Evolutionary conservation across 37 sponge, comb jelly and placozoan species (phyloP), one percentile per base, ranked within the genome.

Genomic region (Hormiphora californensis): DNA sequence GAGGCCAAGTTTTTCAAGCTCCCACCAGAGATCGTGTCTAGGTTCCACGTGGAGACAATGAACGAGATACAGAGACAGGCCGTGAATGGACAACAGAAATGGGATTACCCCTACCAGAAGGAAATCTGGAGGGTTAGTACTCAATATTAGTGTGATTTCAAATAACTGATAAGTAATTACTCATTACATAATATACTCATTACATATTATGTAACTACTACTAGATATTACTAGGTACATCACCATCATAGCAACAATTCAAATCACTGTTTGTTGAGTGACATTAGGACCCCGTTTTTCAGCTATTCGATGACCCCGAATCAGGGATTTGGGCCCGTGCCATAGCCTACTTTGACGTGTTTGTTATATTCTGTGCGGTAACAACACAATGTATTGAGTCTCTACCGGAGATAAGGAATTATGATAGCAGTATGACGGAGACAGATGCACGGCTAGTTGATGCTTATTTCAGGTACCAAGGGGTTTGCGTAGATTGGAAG

Each of bases 1-100:
- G 81, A 73, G 81, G 28, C 43, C 46, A 33, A 30, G 3, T 73
- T 73, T 46, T 73, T 73, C 22, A 73, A 73, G 46, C 40, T 73
- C 46, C 46, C 46, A 41, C 46, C 23, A 4, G 46, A 73, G 1
- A 46, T 73, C 23, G 43, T 73, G 23, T 73, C 81, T 46, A 33
- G 35, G 39, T 73, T 73, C 25, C 39, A 33, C 7, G 23, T 73
- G 1, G 35, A 36, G 46, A 1, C 7, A 1, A 0, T 43, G 35
- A 41, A 5, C 35, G 0, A 11, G 0, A n/a, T n/a, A n/a, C n/a
- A n/a, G n/a, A n/a, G n/a, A n/a, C n/a, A n/a, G n/a, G n/a, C n/a
- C n/a, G n/a, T n/a, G n/a, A n/a, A n/a, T n/a, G n/a, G n/a, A n/a
- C 2, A 28, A n/a, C 9, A 40, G 2, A 39, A 9, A 7, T 73